Conservation (phyloP, 2,113 vertebrate genomes). For the Brachypteracias leptosomus region DNA sequence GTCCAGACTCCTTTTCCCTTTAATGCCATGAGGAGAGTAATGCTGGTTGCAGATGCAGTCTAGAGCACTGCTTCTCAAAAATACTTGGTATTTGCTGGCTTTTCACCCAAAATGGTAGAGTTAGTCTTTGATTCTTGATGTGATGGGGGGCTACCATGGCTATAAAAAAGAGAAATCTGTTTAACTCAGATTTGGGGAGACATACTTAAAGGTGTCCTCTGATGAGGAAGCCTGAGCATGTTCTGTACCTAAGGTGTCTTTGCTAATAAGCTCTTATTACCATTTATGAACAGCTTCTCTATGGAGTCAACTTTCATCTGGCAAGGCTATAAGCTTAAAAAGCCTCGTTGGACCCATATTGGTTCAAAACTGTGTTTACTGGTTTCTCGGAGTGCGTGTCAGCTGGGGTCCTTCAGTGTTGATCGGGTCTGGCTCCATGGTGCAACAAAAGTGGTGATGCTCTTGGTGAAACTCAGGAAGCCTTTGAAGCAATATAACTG, state of each 20-base stretch:
- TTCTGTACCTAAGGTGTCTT: background rate
- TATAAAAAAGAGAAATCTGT: background rate
- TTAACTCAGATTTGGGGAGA: background rate
- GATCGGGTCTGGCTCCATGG: background rate
- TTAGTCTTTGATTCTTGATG: background rate
- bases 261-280: background rate
- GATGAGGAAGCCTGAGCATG: background rate
- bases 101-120: background rate
- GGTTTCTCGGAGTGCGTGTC: background rate
- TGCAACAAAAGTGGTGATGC: background rate
- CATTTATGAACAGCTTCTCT: background rate
- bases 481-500: background rate
- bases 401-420: background rate
- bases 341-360: accelerated
- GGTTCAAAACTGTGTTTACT: background rate
- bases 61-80: background rate
- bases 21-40: accelerated
- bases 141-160: background rate
- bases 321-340: background rate
- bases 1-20: background rate
- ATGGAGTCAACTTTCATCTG: background rate
- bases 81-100: background rate
- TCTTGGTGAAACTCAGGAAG: background rate
- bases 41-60: background rate
- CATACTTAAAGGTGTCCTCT: background rate